Conservation (phyloP, 2,888 invertebrate species). For the Nomada ferruginata region DNA sequence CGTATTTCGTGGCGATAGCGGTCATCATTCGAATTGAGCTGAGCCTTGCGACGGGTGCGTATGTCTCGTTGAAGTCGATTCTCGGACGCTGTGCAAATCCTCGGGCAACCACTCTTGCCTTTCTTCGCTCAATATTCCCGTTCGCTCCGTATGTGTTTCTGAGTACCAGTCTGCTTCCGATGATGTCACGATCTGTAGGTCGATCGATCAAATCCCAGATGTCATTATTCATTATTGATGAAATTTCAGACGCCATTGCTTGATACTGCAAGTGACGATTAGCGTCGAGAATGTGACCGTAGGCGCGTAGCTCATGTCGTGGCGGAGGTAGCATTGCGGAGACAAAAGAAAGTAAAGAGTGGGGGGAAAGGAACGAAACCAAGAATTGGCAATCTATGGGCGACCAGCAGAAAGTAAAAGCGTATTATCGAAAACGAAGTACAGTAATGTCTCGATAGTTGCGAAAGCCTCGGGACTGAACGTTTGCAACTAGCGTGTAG, state of each 20-base stretch:
- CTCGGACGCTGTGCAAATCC: neutral
- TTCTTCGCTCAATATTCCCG: neutral
- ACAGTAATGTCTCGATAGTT: too few species aligned
- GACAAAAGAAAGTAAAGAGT: too few species aligned
- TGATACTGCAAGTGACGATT: neutral
- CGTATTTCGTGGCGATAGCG: neutral
- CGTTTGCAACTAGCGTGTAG: too few species aligned
- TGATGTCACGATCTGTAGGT: neutral
- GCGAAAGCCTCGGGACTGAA: too few species aligned
- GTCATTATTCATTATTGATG: constrained; percentile 5
- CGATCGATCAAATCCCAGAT: constrained; percentile 1
- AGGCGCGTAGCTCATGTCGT: too few species aligned
- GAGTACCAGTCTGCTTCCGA: neutral
- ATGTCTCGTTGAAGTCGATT: neutral
- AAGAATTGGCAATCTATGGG: too few species aligned
- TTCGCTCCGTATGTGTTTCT: neutral
- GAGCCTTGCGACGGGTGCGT: neutral
- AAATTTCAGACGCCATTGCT: constrained; percentile 2
- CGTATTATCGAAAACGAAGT: too few species aligned
- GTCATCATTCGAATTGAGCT: neutral
- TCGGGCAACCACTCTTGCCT: neutral
- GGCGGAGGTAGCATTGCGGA: too few species aligned
- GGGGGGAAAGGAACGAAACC: too few species aligned
- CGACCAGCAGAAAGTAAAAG: too few species aligned
- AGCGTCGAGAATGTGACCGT: too few species aligned